These are phyloP conservation scores for Psilopsiagon aurifrons DNA, from an alignment of 2,113 vertebrate genomes.

Conservation along the genomic window DNA sequence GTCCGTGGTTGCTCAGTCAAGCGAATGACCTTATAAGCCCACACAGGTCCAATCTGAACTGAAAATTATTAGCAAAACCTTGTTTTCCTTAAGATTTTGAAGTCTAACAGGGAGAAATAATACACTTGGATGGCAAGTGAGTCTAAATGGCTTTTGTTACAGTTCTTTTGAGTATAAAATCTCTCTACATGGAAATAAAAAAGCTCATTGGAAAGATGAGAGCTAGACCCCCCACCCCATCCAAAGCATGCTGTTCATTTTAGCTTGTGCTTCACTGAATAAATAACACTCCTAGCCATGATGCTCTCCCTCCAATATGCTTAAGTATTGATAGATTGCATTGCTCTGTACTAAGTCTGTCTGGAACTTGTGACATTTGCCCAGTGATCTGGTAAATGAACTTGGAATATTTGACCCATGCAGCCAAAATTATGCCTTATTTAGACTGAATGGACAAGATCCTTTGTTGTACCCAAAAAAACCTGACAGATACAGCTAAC, in stretches of 20 bases:
- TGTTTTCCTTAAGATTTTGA: background rate
- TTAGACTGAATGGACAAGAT: slow-evolving; percentile 54
- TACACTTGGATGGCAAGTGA: background rate
- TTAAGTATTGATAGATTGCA: slow-evolving; percentile 74
- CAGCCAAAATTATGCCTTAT: slow-evolving; percentile 63
- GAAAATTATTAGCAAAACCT: slow-evolving; percentile 34
- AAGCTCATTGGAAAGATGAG: background rate
- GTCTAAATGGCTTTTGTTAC: background rate
- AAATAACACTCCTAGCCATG: slow-evolving; percentile 49
- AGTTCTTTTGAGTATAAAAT: slow-evolving; percentile 28
- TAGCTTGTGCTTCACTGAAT: slow-evolving; percentile 64
- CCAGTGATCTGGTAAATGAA: slow-evolving; percentile 73
- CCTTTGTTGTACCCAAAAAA: slow-evolving; percentile 72
- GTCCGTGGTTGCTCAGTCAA: slow-evolving; percentile 54
- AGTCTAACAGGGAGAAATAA: slow-evolving; percentile 13
- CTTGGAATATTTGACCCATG: slow-evolving; percentile 70
- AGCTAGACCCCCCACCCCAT: slow-evolving; percentile 4
- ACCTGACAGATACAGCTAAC: slow-evolving; percentile 72
- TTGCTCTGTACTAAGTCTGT: slow-evolving; percentile 14
- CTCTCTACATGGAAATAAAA: slow-evolving; percentile 25
- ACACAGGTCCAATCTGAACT: slow-evolving; percentile 22
- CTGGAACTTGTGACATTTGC: slow-evolving; percentile 73
- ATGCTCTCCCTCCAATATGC: slow-evolving; percentile 52
- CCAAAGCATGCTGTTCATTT: slow-evolving; percentile 59
- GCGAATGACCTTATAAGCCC: slow-evolving; percentile 59